These are phyloP conservation scores for Nomada lathburiana DNA, from an alignment of 2,888 invertebrate genomes.

Conservation along the genomic window DNA sequence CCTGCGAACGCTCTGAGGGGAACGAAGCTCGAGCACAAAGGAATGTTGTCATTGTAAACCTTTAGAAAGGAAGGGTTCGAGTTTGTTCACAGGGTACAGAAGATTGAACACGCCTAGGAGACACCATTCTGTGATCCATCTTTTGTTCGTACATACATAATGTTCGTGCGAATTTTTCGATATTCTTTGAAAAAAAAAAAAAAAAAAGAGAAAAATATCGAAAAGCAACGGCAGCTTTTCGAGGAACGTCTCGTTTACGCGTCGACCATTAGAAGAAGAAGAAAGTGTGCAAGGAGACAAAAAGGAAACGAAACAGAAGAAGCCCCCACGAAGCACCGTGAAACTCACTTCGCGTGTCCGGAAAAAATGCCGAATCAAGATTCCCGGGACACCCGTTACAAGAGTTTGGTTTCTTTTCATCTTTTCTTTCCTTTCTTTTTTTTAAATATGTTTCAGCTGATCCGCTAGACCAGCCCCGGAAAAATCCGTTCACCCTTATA, in stretches of 20 bases:
- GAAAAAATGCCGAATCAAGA: constrained; percentile 35
- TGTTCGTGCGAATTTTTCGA: constrained; percentile 2
- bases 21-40: constrained; percentile 39
- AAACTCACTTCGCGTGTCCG: constrained; percentile 45
- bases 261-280: constrained; percentile 46
- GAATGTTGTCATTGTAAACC: constrained; percentile 18
- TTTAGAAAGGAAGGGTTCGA: neutral
- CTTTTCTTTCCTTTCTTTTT: neutral
- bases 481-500: constrained; percentile 34
- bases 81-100: neutral
- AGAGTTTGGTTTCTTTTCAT: constrained; percentile 11
- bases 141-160: neutral
- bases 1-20: neutral
- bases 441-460: constrained; percentile 7
- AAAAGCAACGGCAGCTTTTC: constrained; percentile 7
- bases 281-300: constrained; percentile 28
- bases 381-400: constrained; percentile 52
- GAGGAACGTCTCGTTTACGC: constrained; percentile 34
- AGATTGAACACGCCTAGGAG: neutral
- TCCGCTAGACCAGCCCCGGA: constrained; percentile 31
- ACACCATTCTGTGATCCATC: constrained; percentile 13
- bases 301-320: constrained; percentile 50
- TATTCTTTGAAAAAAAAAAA: neutral
- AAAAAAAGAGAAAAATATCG: neutral
- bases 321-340: constrained; percentile 61